Percentiles rank a stretch among this genome's conserved stretches.
Conservation (phyloP, 37 sponge, comb jelly and placozoan species). For the Mnemiopsis leidyi region DNA sequence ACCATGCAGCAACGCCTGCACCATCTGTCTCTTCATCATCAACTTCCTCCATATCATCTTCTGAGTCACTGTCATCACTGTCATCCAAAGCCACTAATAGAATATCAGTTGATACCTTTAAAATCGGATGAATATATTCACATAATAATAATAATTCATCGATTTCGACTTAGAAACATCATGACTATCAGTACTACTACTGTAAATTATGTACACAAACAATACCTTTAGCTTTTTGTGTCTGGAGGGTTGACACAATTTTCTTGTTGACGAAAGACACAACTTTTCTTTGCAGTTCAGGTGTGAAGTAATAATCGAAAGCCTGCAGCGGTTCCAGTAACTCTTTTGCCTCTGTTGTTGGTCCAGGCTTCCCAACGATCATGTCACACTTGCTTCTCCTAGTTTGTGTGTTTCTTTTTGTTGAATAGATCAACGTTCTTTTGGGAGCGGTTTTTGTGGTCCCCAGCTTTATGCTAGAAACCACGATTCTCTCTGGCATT, state of each 20-base stretch:
- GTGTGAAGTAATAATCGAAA: not conserved
- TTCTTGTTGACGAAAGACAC: not conserved
- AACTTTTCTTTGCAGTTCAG: not conserved
- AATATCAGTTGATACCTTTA: too few relatives aligned
- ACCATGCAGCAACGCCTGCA: not conserved
- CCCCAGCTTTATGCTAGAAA: not conserved
- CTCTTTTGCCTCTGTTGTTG: not conserved
- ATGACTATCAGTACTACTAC: too few relatives aligned
- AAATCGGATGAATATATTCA: too few relatives aligned
- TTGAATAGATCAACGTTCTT: not conserved
- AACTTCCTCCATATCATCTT: not conserved
- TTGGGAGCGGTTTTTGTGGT: not conserved
- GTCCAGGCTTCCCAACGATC: not conserved
- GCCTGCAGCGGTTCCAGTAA: not conserved
- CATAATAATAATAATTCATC: too few relatives aligned
- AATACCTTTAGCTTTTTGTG: too few relatives aligned
- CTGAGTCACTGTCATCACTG: not conserved
- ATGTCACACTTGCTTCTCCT: not conserved
- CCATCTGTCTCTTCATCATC: not conserved
- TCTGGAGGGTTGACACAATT: not conserved
- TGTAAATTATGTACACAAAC: too few relatives aligned
- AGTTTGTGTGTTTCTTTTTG: not conserved
- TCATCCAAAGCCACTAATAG: too few relatives aligned
- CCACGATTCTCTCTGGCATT: not conserved
- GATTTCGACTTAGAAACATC: too few relatives aligned